phyloP scores from a whole-genome alignment of 2,888 invertebrate genomes.

The Ceratothoa steindachneri region DNA sequence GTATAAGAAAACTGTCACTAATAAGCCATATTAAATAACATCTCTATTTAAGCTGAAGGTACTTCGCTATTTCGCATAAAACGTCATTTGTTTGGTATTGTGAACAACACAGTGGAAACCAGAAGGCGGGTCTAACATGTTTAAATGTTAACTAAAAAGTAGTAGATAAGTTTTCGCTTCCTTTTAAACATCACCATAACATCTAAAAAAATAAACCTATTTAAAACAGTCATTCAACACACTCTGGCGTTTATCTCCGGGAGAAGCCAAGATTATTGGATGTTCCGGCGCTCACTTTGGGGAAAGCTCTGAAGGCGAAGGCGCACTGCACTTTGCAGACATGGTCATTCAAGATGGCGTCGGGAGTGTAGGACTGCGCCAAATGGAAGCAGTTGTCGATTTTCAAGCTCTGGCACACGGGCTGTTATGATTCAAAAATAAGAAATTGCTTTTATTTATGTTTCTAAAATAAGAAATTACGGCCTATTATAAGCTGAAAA shows the following conservation, averaged over 20 bases:
- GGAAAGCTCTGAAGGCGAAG: conserved; percentile 54
- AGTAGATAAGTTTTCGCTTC: not conserved
- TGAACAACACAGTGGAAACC: too few species aligned
- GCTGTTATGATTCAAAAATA: conserved; percentile 51
- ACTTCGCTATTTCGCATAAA: too few species aligned
- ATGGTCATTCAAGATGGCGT: conserved; percentile 55
- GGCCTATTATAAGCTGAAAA: too few species aligned
- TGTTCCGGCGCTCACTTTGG: conserved; percentile 48
- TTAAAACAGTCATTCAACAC: not conserved
- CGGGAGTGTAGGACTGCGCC: conserved; percentile 53
- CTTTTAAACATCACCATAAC: not conserved
- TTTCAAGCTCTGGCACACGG: conserved; percentile 56
- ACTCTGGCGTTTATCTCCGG: conserved; percentile 19
- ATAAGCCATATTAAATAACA: too few species aligned
- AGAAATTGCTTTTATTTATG: not conserved
- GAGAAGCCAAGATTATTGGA: conserved; percentile 34
- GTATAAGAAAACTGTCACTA: too few species aligned
- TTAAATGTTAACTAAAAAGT: not conserved
- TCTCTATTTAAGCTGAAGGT: too few species aligned
- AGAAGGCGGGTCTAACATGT: not conserved
- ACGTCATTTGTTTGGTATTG: too few species aligned
- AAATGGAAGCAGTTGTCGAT: conserved; percentile 56
- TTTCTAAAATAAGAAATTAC: too few species aligned
- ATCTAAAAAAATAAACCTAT: conserved; percentile 4
- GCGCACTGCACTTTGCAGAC: conserved; percentile 59